Conservation (phyloP, 2,113 vertebrate species). For the Scophthalmus maximus region DNA sequence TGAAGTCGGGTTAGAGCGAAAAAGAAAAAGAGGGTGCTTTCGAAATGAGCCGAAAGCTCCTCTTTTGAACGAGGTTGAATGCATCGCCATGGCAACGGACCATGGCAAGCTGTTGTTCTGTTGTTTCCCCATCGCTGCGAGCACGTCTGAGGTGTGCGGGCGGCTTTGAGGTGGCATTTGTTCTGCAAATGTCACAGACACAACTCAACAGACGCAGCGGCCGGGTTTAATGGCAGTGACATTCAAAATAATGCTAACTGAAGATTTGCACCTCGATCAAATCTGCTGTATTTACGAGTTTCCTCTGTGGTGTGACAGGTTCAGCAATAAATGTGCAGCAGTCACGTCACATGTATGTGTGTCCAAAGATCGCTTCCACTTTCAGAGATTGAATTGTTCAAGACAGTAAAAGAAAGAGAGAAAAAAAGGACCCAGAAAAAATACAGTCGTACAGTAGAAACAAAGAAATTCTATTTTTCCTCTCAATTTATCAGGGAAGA, state of each 20-base stretch:
- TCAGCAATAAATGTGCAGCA: conserved; percentile 5
- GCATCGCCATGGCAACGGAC: conserved; percentile 75
- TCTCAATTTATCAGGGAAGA: conserved; percentile 1
- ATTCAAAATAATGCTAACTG: conserved; percentile 44
- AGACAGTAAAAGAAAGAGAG: too few relatives aligned
- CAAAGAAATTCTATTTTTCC: neutral
- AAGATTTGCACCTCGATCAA: conserved; percentile 26
- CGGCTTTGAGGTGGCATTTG: conserved; percentile 57
- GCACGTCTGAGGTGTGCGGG: conserved; percentile 40
- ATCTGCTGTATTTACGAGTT: conserved; percentile 28
- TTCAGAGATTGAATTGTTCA: too few relatives aligned
- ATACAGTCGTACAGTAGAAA: conserved; percentile 2
- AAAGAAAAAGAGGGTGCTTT: conserved; percentile 11
- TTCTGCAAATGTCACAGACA: conserved; percentile 71
- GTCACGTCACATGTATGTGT: conserved; percentile 24
- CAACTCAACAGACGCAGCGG: conserved; percentile 35
- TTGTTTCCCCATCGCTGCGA: conserved; percentile 52
- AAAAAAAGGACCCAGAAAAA: too few relatives aligned
- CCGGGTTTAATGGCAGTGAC: conserved; percentile 38
- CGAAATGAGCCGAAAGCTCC: conserved; percentile 10
- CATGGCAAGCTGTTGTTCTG: conserved; percentile 52
- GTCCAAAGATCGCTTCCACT: too few relatives aligned
- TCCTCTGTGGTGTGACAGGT: conserved; percentile 23
- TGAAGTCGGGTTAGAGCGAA: too few relatives aligned
- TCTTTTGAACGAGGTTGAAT: conserved; percentile 29